Percentiles rank a stretch among this genome's conserved stretches.
Conservation (phyloP, 92 coral and sea anemone genomes). For the Umimayanthus kanabou region DNA sequence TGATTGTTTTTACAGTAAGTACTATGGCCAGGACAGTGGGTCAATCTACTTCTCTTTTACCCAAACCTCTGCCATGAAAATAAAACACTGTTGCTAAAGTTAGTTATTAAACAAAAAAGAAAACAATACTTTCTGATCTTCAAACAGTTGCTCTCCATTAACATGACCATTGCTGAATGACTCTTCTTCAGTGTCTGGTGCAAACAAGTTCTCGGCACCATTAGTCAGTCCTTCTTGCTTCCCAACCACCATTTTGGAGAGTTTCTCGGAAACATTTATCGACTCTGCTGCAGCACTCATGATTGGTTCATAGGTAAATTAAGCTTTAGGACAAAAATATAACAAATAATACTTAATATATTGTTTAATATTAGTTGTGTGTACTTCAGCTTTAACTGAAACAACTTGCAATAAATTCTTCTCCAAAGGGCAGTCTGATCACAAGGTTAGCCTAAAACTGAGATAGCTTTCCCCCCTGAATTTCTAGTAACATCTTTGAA, state of each 20-base stretch:
- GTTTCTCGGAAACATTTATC: conserved; percentile 75
- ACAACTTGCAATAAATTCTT: background rate
- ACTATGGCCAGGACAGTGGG: no score
- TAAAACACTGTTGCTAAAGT: background rate
- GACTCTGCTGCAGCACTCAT: conserved; percentile 92
- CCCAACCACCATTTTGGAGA: conserved; percentile 51
- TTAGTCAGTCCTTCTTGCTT: conserved; percentile 45
- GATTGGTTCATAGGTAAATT: background rate
- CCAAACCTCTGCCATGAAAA: no score
- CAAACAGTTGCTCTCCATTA: conserved; percentile 59
- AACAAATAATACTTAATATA: no score
- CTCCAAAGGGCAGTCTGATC: no score
- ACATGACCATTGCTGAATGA: conserved; percentile 55
- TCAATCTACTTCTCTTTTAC: no score
- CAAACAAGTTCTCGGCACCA: conserved; percentile 87
- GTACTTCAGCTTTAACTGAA: no score
- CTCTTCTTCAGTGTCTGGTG: conserved; percentile 78
- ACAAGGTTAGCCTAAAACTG: no score
- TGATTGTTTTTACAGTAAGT: no score
- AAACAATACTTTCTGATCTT: conserved; percentile 64
- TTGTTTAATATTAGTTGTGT: no score
- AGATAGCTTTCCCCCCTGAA: no score
- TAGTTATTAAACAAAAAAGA: background rate
- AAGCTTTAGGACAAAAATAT: background rate
- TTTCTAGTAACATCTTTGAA: no score